phyloP scores from a whole-genome alignment of 2,113 vertebrate species.

The Leptosomus discolor region DNA sequence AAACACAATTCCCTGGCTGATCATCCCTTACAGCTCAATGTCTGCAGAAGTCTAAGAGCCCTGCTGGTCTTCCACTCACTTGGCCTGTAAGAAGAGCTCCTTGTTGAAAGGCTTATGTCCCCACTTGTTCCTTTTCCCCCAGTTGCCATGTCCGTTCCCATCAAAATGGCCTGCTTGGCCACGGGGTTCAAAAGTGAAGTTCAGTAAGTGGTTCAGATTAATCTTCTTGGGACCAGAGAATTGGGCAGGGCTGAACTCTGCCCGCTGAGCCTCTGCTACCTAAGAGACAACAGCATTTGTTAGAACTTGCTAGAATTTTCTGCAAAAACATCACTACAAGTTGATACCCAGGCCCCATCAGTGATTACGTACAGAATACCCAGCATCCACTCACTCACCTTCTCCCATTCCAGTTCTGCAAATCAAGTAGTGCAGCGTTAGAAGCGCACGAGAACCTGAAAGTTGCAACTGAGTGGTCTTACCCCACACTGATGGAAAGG shows the following conservation, averaged over 20 bases:
- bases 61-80: constrained; percentile 78
- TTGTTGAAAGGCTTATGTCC: constrained; percentile 98
- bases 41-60: background rate
- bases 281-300: constrained; percentile 60
- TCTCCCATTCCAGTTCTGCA: background rate
- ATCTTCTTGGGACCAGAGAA: constrained; percentile 98
- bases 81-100: constrained; percentile 98
- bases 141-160: constrained; percentile 81
- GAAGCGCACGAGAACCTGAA: background rate
- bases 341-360: background rate
- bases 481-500: background rate
- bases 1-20: background rate
- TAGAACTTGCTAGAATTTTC: background rate
- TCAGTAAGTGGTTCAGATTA: constrained; percentile 96
- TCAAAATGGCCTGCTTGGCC: constrained; percentile 85
- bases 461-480: background rate
- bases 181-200: constrained; percentile 98
- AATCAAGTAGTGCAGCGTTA: background rate
- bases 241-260: constrained; percentile 98
- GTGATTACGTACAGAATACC: background rate
- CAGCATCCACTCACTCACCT: constrained; percentile 17
- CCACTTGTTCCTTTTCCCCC: constrained; percentile 97
- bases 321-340: background rate
- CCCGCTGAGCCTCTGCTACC: constrained; percentile 97
- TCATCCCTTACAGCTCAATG: background rate